Evolutionary conservation across 2,113 vertebrate species (phyloP).

Genomic region (Spea bombifrons): DNA sequence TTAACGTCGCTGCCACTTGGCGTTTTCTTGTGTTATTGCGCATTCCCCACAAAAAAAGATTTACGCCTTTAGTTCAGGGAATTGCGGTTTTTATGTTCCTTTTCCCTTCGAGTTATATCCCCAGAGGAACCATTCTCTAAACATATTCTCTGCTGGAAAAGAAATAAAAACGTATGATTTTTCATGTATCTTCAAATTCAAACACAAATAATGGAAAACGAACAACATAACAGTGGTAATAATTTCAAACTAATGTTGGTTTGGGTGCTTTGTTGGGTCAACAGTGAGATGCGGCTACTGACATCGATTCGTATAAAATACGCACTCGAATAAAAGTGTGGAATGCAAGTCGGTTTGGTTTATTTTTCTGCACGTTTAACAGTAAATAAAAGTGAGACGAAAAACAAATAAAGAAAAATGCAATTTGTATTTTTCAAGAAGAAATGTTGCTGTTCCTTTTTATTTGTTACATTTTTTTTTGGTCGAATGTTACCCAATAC

Average conservation of each 20-base stretch:
- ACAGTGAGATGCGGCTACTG: slow-evolving; percentile 16
- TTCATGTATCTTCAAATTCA: slow-evolving; percentile 52
- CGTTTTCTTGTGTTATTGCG: slow-evolving; percentile 48
- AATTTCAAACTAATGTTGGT: slow-evolving; percentile 43
- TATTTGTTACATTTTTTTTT: too few relatives aligned
- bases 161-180: slow-evolving; percentile 47
- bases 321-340: slow-evolving; percentile 34
- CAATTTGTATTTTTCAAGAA: too few relatives aligned
- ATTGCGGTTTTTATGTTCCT: slow-evolving; percentile 51
- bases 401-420: background rate
- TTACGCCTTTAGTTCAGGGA: slow-evolving; percentile 51
- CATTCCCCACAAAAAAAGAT: slow-evolving; percentile 52
- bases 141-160: slow-evolving; percentile 51
- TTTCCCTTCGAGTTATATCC: slow-evolving; percentile 51
- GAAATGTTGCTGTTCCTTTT: too few relatives aligned
- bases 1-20: slow-evolving; percentile 46
- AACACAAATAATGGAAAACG: slow-evolving; percentile 50
- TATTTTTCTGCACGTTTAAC: slow-evolving; percentile 16
- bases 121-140: slow-evolving; percentile 49
- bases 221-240: slow-evolving; percentile 36
- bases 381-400: slow-evolving; percentile 18
- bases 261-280: slow-evolving; percentile 25
- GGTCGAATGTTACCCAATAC: too few relatives aligned
- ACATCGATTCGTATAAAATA: slow-evolving; percentile 39
- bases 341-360: slow-evolving; percentile 21